A percentile compares a stretch with the other conserved stretches of the same genome.
Evolutionary conservation across 2,888 invertebrate species (phyloP).

Genomic region (Hirtodrosophila alboralis): DNA sequence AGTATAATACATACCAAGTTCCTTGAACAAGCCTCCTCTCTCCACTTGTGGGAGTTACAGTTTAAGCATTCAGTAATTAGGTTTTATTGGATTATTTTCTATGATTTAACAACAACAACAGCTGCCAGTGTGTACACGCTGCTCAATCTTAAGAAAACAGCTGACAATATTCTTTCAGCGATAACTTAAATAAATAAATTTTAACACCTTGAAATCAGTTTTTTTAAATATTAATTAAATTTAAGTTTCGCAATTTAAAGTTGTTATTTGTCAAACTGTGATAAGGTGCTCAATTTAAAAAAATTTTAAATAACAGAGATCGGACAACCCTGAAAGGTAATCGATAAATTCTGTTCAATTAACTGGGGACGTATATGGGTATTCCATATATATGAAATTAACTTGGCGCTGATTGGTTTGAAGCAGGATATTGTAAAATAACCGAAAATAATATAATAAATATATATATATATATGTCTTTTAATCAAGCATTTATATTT

Average conservation of each 20-base stretch:
- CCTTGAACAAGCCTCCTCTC: neutral
- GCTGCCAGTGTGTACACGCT: constrained; percentile 35
- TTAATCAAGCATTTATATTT: no score
- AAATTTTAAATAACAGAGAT: no score
- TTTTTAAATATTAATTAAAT: neutral
- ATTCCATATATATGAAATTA: no score
- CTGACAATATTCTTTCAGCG: constrained; percentile 15
- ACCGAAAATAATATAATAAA: no score
- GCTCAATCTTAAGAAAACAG: constrained; percentile 15
- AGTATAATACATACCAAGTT: neutral
- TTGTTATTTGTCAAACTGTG: neutral
- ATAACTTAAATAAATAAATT: neutral
- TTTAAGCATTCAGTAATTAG: constrained; percentile 16
- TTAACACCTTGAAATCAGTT: no score
- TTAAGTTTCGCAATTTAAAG: neutral
- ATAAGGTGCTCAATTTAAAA: no score
- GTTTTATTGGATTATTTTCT: constrained; percentile 43
- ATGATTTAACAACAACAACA: constrained; percentile 23
- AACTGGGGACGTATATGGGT: no score
- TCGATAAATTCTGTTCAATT: no score
- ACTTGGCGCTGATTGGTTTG: no score
- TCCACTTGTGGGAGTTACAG: neutral
- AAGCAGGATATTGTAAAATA: no score
- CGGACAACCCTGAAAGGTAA: no score
- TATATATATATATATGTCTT: no score